Base-by-base conservation (phyloP, 1,140 invertebrate species). In the Calosoma granatense region DNA sequence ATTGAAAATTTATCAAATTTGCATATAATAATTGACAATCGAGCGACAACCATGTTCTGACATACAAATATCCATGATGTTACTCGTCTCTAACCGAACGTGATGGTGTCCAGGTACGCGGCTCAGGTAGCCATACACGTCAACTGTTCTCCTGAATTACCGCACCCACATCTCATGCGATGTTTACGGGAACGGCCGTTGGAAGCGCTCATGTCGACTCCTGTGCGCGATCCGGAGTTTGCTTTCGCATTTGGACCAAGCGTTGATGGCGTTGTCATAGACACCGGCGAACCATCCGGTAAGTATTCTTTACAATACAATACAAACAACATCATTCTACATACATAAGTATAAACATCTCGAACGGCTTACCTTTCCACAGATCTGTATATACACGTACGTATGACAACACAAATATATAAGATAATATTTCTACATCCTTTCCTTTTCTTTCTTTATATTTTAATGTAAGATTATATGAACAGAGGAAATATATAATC, bases 231-330 rank as follows among this genome's bases (percentile, higher is more conserved):
- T 14, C 83, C 90, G 0, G 87, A 91, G 61, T 92, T 93, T 67
- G 81, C 90, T 3, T 86, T 90, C 43, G 87, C 89, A 19, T 94
- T 94, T 65, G 92, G 92, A 0, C 92, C 87, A 14, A 92, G 89
- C 62, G 87, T 94, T 47, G 92, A 97, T 73, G 92, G 92, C 0
- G 90, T 94, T 43, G 89, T 94, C 53, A 90, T 93, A 59, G 87
- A 89, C 74, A 81, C 81, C 0, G 81, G 78, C 1, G 81, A 79
- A 67, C 74, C 78, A n/a, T 74, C 79, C 60, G 75, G 78, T 72
- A 71, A 76, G 21, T 36, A 6, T 36, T 36, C n/a, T 36, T 6
- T 36, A 36, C n/a, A 36, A 36, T 36, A 36, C n/a, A 9, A 36
- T 9, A 36, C 26, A 36, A 36, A 36, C 26, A 36, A 36, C 6